phyloP scores from a whole-genome alignment of 2,888 invertebrate genomes.

The Microctonus hyperodae region DNA sequence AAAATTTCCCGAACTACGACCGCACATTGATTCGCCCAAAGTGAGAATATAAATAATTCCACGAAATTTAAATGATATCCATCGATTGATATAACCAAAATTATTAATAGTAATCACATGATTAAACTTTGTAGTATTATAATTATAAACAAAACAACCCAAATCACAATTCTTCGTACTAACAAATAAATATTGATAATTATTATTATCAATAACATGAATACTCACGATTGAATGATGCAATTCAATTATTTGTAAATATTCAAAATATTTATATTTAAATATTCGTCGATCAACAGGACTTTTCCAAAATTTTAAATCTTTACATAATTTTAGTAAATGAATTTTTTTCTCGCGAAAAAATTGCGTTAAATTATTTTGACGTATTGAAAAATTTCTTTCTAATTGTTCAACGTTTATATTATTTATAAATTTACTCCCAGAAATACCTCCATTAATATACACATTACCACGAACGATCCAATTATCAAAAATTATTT shows the following conservation, averaged over 20 bases:
- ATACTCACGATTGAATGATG: slow-evolving; percentile 48
- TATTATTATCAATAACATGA: slow-evolving; percentile 54
- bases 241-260: slow-evolving; percentile 55
- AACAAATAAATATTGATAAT: slow-evolving; percentile 59
- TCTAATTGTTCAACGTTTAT: slow-evolving; percentile 53
- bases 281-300: slow-evolving; percentile 60
- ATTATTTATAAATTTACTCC: slow-evolving; percentile 56
- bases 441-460: slow-evolving; percentile 57
- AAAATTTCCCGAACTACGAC: slow-evolving; percentile 56
- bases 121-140: slow-evolving; percentile 46
- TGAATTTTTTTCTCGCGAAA: slow-evolving; percentile 33
- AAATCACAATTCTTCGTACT: slow-evolving; percentile 63
- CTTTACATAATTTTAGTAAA: slow-evolving; percentile 39
- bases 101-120: slow-evolving; percentile 49
- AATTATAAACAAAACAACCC: slow-evolving; percentile 62
- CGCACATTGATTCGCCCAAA: slow-evolving; percentile 51
- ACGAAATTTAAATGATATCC: slow-evolving; percentile 57
- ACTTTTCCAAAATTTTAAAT: slow-evolving; percentile 36
- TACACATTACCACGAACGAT: slow-evolving; percentile 58
- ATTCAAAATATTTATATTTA: slow-evolving; percentile 65
- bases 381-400: slow-evolving; percentile 44
- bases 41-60: slow-evolving; percentile 60
- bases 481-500: slow-evolving; percentile 66
- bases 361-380: slow-evolving; percentile 26
- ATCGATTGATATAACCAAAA: slow-evolving; percentile 65